Conservation (phyloP, 2,113 vertebrate species). For the Micromys minutus region DNA sequence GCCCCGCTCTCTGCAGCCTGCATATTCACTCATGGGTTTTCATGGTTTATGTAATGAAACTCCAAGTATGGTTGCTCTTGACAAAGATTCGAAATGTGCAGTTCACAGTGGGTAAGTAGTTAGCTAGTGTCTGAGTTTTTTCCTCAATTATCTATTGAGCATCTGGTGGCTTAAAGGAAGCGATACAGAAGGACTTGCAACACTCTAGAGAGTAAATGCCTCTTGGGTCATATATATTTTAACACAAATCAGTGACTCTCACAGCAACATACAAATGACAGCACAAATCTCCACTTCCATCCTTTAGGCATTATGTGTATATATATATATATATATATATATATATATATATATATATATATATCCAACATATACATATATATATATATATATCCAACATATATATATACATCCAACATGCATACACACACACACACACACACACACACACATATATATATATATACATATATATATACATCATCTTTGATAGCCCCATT, state of each 20-base stretch:
- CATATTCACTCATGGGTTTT: neutral
- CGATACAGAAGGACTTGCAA: neutral
- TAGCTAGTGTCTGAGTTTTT: neutral
- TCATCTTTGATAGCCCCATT: neutral
- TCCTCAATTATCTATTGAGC: neutral
- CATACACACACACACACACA: too few relatives aligned
- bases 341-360: too few relatives aligned
- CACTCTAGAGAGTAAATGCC: neutral
- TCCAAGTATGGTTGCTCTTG: neutral
- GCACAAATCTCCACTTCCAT: neutral
- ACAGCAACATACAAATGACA: neutral
- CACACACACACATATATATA: too few relatives aligned
- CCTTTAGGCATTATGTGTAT: neutral
- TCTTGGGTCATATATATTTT: neutral
- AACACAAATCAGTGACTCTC: conserved; percentile 14
- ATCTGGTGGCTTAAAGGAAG: neutral
- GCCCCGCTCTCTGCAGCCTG: fast-evolving
- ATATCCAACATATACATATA: neutral
- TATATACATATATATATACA: too few relatives aligned
- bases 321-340: too few relatives aligned
- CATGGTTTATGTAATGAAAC: neutral
- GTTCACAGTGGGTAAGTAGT: neutral
- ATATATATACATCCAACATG: too few relatives aligned
- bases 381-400: too few relatives aligned
- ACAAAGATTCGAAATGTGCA: neutral